A percentile compares a stretch with the other conserved stretches of the same genome.
Conservation (phyloP, 2,888 invertebrate genomes). For the Tricholauxania praeusta region DNA sequence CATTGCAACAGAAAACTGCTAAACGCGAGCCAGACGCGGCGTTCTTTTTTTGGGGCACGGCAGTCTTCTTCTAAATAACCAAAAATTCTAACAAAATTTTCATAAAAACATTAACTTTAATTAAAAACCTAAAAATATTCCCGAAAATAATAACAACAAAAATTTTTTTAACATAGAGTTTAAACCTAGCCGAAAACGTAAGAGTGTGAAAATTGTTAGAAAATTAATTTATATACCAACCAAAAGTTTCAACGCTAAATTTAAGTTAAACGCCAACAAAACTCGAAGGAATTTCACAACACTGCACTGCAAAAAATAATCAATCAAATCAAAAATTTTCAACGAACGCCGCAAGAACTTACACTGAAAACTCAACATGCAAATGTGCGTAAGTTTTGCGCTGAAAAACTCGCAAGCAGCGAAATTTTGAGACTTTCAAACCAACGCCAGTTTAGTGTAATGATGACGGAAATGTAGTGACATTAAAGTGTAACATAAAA, state of each 20-base stretch:
- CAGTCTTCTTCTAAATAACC: conserved; percentile 41
- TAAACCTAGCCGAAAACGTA: conserved; percentile 1
- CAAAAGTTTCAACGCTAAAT: conserved; percentile 1
- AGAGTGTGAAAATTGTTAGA: conserved; percentile 9
- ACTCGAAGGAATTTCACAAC: too few relatives aligned
- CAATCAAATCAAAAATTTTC: background rate
- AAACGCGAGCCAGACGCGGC: conserved; percentile 67
- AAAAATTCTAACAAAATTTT: conserved; percentile 32
- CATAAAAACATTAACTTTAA: background rate
- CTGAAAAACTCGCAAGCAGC: background rate
- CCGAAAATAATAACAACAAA: background rate
- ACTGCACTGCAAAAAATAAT: background rate
- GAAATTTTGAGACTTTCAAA: background rate
- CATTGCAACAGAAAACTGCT: conserved; percentile 66
- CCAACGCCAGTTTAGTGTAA: background rate
- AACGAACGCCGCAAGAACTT: background rate
- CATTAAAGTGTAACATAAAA: background rate
- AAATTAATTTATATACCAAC: background rate
- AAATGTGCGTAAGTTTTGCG: conserved; percentile 7
- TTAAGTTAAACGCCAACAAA: background rate
- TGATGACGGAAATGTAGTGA: conserved; percentile 10
- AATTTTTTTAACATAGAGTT: conserved; percentile 2
- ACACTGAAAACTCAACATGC: background rate
- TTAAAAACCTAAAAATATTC: conserved; percentile 3
- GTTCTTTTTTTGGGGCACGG: conserved; percentile 61